A percentile compares a stretch with the other conserved stretches of the same genome.
Conservation (phyloP, 2,113 vertebrate genomes). For the Ceyx cyanopectus region DNA sequence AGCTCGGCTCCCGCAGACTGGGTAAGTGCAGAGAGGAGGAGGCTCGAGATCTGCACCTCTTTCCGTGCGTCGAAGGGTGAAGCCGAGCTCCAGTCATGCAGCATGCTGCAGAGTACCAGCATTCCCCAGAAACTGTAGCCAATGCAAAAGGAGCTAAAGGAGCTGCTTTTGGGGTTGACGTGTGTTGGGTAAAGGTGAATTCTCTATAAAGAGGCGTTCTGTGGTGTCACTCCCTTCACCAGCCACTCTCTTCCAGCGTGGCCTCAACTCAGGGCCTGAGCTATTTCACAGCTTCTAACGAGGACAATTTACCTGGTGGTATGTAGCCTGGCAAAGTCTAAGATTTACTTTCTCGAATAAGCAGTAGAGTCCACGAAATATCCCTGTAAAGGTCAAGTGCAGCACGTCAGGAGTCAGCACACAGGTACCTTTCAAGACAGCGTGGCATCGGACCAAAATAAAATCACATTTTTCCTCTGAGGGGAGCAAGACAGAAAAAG, state of each 20-base stretch:
- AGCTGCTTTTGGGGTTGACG: not conserved
- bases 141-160: not conserved
- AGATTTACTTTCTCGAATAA: not conserved
- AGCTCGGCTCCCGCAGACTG: not conserved
- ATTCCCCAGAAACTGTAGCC: not conserved
- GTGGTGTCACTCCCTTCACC: not conserved
- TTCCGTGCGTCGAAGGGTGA: not conserved
- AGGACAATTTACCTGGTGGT: not conserved
- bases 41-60: not conserved
- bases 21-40: not conserved
- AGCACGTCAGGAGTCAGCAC: not conserved
- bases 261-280: not conserved
- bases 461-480: not conserved
- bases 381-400: fast-evolving
- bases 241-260: not conserved
- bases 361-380: not conserved
- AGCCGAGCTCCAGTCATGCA: not conserved
- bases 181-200: fast-evolving
- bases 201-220: not conserved
- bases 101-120: not conserved
- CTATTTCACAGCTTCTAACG: not conserved
- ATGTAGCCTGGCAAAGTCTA: not conserved
- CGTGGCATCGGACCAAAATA: not conserved
- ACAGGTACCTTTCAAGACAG: not conserved
- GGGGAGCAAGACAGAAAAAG: not conserved